Evolutionary conservation across 1,140 invertebrate genomes (phyloP), one percentile per base, ranked within the genome.

Genomic region (Potamilus streckersoni): DNA sequence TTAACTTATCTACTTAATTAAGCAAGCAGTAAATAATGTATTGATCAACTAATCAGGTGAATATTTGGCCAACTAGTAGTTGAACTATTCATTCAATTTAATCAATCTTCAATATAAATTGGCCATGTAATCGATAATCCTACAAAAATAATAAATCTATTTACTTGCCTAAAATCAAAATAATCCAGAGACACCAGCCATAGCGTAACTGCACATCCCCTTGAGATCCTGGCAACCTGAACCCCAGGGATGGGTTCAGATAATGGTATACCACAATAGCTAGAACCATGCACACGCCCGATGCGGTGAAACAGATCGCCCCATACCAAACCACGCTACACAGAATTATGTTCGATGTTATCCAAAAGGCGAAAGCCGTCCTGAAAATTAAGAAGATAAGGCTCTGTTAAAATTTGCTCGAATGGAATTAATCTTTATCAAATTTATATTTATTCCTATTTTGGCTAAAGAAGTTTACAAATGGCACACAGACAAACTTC

Each of bases 171-270:
- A 80, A 73, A 19, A 73, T 71, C 23, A 78, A 61, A 4, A 49
- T 65, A 5, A 78, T 67, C 79, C 81, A 82, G 67, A 82, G 79
- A 61, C 79, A 82, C 81, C 81, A 82, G n/a, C 79, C 81, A 65
- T 79, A 82, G 16, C 67, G 63, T 4, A 82, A 57, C 20, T 15
- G 49, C 16, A 82, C 65, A 23, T 57, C 62, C 6, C 71, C 76
- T 55, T 80, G 79, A 23, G 65, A 63, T 62, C 78, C 76, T 12
- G 76, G 79, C 59, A 82, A 77, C 38, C 57, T 73, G 31, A 82
- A 57, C 1, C 23, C 61, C 16, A n/a, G 12, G 3, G 31, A n/a
- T 2, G 81, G 79, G 56, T 78, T 71, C 16, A 80, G 67, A 16
- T 58, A 38, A 58, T 79, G 70, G 62, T 82, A 82, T 0, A 81